phyloP scores from a whole-genome alignment of 1,140 invertebrate genomes.

The Pachyrhynchus sulphureomaculatus region DNA sequence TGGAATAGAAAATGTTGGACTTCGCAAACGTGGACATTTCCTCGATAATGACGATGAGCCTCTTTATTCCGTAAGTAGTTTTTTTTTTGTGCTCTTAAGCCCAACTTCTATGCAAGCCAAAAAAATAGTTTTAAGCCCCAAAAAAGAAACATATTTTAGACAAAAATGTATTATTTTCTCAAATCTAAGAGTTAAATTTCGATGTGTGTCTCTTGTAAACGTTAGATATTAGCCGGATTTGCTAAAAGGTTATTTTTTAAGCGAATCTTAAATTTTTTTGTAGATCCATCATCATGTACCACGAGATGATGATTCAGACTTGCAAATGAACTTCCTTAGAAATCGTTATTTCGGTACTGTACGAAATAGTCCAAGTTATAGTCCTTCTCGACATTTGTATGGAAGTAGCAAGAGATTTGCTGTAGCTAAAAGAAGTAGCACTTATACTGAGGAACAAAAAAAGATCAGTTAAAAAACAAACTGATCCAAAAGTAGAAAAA shows the following conservation, averaged over 20 bases:
- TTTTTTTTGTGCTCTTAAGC: too few species aligned
- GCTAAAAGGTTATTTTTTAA: too few species aligned
- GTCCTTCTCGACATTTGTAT: constrained; percentile 12
- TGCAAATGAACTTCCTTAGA: constrained; percentile 16
- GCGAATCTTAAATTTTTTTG: constrained; percentile 1
- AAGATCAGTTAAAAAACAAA: constrained; percentile 40
- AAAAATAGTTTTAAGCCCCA: too few species aligned
- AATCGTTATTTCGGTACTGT: constrained; percentile 27
- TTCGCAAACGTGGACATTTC: constrained; percentile 39
- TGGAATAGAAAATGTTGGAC: constrained; percentile 42
- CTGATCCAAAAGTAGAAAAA: constrained; percentile 55
- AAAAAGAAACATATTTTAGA: too few species aligned
- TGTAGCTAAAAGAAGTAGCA: constrained; percentile 63
- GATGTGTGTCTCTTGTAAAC: too few species aligned
- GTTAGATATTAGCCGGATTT: too few species aligned
- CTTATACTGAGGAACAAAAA: constrained; percentile 43
- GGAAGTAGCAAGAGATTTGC: constrained; percentile 58
- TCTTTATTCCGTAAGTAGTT: constrained; percentile 11
- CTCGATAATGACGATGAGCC: constrained; percentile 26
- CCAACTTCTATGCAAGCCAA: too few species aligned
- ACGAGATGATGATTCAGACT: constrained; percentile 23
- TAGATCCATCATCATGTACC: constrained; percentile 27
- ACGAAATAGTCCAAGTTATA: constrained; percentile 24
- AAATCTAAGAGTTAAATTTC: too few species aligned
- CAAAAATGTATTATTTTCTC: too few species aligned